phyloP scores from a whole-genome alignment of 2,888 invertebrate species.

The Euplagia quadripunctaria region DNA sequence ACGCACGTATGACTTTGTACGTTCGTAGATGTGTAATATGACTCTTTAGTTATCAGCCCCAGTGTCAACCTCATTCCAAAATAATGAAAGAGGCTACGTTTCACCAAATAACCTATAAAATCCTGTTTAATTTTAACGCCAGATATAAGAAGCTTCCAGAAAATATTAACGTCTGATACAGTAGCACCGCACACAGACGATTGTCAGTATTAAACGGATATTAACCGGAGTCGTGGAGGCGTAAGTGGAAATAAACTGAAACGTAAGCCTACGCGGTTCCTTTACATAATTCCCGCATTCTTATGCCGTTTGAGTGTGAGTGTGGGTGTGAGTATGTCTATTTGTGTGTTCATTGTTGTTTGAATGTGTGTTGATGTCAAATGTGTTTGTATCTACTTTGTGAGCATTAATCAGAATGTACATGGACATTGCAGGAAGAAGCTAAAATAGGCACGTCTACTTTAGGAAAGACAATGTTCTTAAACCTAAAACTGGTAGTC shows the following conservation, averaged over 20 bases:
- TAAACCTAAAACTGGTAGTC: too few species aligned
- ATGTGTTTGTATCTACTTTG: too few species aligned
- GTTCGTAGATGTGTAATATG: not conserved
- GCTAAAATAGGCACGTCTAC: too few species aligned
- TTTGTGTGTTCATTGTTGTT: not conserved
- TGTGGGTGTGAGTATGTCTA: conserved; percentile 24
- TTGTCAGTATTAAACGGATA: conserved; percentile 44
- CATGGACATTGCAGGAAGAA: too few species aligned
- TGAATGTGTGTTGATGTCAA: too few species aligned
- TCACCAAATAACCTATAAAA: conserved; percentile 11
- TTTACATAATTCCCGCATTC: conserved; percentile 76
- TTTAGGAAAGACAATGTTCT: too few species aligned
- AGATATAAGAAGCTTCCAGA: conserved; percentile 8
- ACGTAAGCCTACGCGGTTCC: conserved; percentile 60
- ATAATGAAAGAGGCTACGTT: not conserved
- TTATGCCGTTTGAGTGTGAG: conserved; percentile 60
- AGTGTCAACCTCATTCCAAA: not conserved
- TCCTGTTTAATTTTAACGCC: conserved; percentile 18
- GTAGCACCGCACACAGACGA: conserved; percentile 21
- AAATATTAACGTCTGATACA: conserved; percentile 17
- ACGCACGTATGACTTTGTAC: too few species aligned
- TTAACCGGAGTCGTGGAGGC: conserved; percentile 41
- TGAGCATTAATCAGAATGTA: too few species aligned
- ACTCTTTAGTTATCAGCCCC: not conserved
- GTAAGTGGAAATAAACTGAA: conserved; percentile 54